Evolutionary conservation across 2,888 invertebrate genomes (phyloP), one percentile per base, ranked within the genome.

Genomic region (Hirtodrosophila alboralis): DNA sequence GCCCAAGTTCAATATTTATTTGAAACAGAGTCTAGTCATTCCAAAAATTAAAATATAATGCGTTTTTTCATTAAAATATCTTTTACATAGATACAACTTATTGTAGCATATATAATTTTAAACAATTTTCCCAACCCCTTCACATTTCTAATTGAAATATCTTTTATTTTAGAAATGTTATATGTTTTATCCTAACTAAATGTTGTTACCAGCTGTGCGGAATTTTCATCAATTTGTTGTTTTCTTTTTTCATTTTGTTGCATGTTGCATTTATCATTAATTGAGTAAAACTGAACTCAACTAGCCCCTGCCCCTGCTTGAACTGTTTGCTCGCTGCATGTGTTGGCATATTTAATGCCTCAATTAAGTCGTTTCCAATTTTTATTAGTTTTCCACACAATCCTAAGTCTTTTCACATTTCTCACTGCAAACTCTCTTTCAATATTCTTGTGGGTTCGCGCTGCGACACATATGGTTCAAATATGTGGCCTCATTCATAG

Each of bases 281-380:
- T 71, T 71, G 53, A 21, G 43, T 51, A 45, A n/a, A 26, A 16
- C 31, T 21, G 48, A 26, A 48, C 60, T 47, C 36, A 8, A 7
- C 27, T 23, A 21, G 51, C 30, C 59, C 37, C 33, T 12, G 10
- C 30, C n/a, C 41, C 6, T 13, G 23, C 31, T 56, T 33, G 28
- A 52, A 40, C 45, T 57, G 30, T 28, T 21, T 30, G 14, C 27
- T 23, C 9, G 36, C 38, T n/a, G n/a, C 47, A 37, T 36, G 26
- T 28, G 61, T 41, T 67, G 65, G 62, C 72, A 68, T 57, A 70
- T 79, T 75, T 79, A 64, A 71, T 74, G 79, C 54, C 73, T 69
- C 81, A 83, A 84, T 83, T 83, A 80, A 73, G 70, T 63, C 66
- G 52, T 72, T 78, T 69, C 56, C 61, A 57, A 67, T 70, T 64